A percentile compares a stretch with the other conserved stretches of the same genome.
Evolutionary conservation across 2,797 vertebrate genomes (phyloP).

Genomic region (Prionace glauca): DNA sequence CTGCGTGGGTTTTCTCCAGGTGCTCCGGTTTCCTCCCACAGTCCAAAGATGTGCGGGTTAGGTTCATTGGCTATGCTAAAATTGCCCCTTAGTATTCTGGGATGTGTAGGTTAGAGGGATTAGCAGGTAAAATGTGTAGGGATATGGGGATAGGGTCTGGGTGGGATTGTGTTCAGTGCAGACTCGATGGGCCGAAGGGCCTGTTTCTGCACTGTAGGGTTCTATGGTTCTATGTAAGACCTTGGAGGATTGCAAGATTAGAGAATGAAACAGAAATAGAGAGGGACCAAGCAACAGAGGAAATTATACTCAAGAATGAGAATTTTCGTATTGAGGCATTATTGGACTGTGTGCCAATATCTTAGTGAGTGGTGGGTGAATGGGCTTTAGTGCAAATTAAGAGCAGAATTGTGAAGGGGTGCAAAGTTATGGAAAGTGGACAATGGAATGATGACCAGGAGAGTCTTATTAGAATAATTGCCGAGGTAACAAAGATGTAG

Average conservation of each 20-base stretch:
- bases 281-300: background rate
- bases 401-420: background rate
- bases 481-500: background rate
- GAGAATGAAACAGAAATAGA: background rate
- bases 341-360: background rate
- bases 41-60: too few species aligned
- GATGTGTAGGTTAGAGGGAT: too few species aligned
- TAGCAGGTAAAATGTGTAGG: too few species aligned
- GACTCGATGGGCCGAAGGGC: too few species aligned
- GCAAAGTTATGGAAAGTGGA: background rate
- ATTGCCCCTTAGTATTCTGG: too few species aligned
- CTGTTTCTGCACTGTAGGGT: too few species aligned
- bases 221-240: too few species aligned
- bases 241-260: background rate
- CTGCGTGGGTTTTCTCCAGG: too few species aligned
- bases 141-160: too few species aligned
- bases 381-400: background rate
- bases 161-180: too few species aligned
- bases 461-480: background rate
- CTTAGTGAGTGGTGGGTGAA: background rate
- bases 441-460: background rate
- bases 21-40: too few species aligned
- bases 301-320: background rate
- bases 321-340: background rate
- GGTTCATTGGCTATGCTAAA: too few species aligned